phyloP scores from a whole-genome alignment of 2,888 invertebrate genomes.

The Phortica okadai region DNA sequence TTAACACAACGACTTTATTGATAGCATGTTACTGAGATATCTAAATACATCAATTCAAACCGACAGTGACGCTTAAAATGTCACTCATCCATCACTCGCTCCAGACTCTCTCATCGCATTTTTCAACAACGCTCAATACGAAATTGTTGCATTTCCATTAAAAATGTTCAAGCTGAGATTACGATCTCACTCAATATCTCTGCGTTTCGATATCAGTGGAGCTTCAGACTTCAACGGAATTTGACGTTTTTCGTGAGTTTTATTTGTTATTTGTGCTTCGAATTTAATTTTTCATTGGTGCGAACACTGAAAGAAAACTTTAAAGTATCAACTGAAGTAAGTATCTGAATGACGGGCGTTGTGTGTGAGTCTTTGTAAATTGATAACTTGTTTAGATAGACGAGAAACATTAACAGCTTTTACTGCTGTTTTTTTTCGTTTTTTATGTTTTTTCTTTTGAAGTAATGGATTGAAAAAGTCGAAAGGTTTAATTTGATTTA shows the following conservation, averaged over 20 bases:
- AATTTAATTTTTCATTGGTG: background rate
- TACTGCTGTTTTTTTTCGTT: too few species aligned
- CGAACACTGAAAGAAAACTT: background rate
- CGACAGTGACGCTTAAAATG: conserved; percentile 50
- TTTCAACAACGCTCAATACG: conserved; percentile 1
- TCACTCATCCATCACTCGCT: conserved; percentile 8
- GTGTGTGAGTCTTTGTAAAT: too few species aligned
- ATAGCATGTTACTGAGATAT: background rate
- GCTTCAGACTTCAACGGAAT: conserved; percentile 5
- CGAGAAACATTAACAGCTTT: too few species aligned
- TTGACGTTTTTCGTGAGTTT: background rate
- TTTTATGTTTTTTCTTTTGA: too few species aligned
- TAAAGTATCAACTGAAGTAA: background rate
- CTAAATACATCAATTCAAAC: conserved; percentile 48
- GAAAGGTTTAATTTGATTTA: too few species aligned
- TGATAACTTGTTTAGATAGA: too few species aligned
- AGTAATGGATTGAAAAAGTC: too few species aligned
- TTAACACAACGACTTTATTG: too few species aligned
- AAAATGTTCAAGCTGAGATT: background rate
- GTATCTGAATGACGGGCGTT: too few species aligned
- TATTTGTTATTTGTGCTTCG: background rate
- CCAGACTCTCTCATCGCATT: conserved; percentile 23
- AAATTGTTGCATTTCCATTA: conserved; percentile 14
- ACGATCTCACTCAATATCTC: conserved; percentile 33
- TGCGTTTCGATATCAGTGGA: background rate